Conservation (phyloP, 2,888 invertebrate genomes). For the Beris chalybata region DNA sequence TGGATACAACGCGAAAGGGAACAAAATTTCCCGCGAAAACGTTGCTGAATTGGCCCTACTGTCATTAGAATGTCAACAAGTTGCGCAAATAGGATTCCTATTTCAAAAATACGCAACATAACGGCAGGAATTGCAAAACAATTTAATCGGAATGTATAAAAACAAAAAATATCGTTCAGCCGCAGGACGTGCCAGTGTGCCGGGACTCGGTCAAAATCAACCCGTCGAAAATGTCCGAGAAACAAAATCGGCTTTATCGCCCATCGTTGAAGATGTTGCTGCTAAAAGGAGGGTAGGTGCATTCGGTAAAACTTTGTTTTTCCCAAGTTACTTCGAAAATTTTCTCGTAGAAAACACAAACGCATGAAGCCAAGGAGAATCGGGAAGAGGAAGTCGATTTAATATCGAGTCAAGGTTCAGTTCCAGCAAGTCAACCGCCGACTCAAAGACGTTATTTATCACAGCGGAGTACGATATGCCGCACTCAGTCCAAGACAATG, state of each 20-base stretch:
- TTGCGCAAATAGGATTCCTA: no score
- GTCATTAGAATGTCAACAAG: no score
- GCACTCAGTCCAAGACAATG: constrained; percentile 48
- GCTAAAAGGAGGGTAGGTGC: constrained; percentile 16
- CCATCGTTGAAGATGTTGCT: constrained; percentile 10
- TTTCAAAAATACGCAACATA: no score
- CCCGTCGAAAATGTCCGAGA: background rate
- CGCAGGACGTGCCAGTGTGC: background rate
- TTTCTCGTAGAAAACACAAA: background rate
- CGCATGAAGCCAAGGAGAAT: background rate
- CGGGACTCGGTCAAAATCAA: background rate
- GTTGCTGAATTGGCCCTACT: no score
- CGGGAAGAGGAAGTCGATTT: constrained; percentile 37
- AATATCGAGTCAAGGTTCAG: constrained; percentile 47
- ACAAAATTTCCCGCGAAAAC: no score
- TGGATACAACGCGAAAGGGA: no score
- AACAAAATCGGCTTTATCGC: constrained; percentile 9
- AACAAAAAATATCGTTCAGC: constrained; percentile 17
- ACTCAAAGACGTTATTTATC: constrained; percentile 53
- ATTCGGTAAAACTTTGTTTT: no score
- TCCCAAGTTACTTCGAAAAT: background rate
- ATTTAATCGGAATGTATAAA: constrained; percentile 16
- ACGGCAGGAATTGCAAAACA: background rate
- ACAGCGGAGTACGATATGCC: constrained; percentile 50
- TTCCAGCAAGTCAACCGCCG: constrained; percentile 53